phyloP scores from a whole-genome alignment of 2,113 vertebrate species.

The Salminus brasiliensis region DNA sequence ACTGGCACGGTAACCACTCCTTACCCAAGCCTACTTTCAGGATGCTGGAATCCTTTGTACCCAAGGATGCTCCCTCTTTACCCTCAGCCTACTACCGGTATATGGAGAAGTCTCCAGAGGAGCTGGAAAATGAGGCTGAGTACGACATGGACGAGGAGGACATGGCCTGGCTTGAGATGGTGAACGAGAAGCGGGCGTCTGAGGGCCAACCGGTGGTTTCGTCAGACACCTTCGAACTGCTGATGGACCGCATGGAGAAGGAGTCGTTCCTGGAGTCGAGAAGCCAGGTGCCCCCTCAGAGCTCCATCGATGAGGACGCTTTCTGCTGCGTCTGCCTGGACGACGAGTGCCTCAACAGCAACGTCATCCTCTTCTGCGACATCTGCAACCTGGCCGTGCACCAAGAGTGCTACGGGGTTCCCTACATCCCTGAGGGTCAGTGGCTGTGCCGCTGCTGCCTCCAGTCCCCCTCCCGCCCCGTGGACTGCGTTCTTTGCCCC shows the following conservation, averaged over 20 bases:
- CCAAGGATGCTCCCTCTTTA: constrained; percentile 78
- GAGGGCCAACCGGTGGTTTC: constrained; percentile 85
- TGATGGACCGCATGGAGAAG: constrained; percentile 92
- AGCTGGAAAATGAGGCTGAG: constrained; percentile 86
- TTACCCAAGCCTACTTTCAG: constrained; percentile 92
- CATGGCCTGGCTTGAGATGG: constrained; percentile 91
- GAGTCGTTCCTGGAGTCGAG: constrained; percentile 91
- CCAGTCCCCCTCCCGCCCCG: constrained; percentile 91
- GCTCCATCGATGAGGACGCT: constrained; percentile 90
- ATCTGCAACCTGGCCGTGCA: constrained; percentile 97
- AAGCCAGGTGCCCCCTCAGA: constrained; percentile 83
- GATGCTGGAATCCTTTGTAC: constrained; percentile 80
- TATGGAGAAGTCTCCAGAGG: constrained; percentile 87
- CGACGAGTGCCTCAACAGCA: constrained; percentile 98
- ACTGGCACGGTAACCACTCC: constrained; percentile 61
- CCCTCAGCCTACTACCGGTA: constrained; percentile 90
- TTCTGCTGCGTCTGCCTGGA: constrained; percentile 98
- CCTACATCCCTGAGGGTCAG: constrained; percentile 96
- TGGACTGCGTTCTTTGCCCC: constrained; percentile 94
- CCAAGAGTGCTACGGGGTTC: constrained; percentile 96
- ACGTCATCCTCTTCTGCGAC: constrained; percentile 97
- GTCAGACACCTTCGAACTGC: constrained; percentile 88
- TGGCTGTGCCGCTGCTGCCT: constrained; percentile 98
- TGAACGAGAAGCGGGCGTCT: constrained; percentile 84
- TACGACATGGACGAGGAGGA: constrained; percentile 99